Conservation (phyloP, 2,113 vertebrate genomes). For the Eolophus roseicapilla region DNA sequence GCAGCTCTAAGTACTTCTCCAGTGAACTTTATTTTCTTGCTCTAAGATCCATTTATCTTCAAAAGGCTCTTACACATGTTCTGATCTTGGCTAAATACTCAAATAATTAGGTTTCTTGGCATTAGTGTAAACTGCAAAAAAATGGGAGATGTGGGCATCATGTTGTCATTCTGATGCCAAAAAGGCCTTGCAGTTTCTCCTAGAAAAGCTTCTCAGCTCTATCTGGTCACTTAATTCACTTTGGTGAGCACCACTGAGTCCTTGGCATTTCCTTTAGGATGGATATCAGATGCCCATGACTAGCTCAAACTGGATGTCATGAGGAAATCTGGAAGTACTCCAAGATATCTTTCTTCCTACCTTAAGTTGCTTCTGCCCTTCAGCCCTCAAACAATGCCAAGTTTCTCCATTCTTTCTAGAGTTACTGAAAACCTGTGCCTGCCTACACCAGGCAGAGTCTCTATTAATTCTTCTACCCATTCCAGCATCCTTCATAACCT, state of each 20-base stretch:
- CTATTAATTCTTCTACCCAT: neutral
- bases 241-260: neutral
- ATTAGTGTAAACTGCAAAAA: neutral
- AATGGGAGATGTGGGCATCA: rapidly evolving
- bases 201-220: neutral
- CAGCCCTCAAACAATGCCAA: neutral
- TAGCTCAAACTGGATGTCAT: neutral
- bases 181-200: neutral
- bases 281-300: neutral
- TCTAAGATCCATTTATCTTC: neutral
- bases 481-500: neutral
- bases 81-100: neutral
- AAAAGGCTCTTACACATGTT: neutral
- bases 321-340: neutral
- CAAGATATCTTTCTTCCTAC: neutral
- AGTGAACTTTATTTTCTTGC: neutral
- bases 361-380: neutral
- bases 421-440: neutral
- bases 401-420: neutral
- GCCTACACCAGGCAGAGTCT: neutral
- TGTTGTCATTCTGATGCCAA: neutral
- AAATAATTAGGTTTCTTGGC: neutral
- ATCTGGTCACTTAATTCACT: neutral
- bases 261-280: neutral
- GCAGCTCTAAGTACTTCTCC: neutral